Conservation (phyloP, 2,888 invertebrate species). For the Nomada flava region DNA sequence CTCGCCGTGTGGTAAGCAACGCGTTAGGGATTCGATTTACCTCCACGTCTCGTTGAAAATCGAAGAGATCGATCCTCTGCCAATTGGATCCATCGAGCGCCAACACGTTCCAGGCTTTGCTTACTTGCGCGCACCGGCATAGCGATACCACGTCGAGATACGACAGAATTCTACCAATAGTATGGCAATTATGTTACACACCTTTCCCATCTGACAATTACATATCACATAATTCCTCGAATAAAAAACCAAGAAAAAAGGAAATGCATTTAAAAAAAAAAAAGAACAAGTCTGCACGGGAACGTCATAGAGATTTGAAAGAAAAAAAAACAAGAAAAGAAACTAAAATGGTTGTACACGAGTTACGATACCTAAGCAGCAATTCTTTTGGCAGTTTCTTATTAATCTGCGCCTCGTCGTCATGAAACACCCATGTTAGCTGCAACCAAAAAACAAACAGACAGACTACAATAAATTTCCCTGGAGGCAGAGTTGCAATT, state of each 20-base stretch:
- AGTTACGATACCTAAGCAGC: conserved; percentile 88
- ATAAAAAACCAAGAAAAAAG: not conserved
- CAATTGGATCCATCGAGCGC: conserved; percentile 99
- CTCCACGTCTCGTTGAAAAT: conserved; percentile 99
- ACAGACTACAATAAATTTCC: conserved; percentile 15
- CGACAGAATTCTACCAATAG: conserved; percentile 91
- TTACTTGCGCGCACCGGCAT: conserved; percentile 97
- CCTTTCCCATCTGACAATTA: not conserved
- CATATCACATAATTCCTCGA: not conserved
- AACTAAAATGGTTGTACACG: not conserved
- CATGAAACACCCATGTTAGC: conserved; percentile 90
- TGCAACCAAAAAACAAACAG: conserved; percentile 83
- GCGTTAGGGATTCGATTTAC: conserved; percentile 85
- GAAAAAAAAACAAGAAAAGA: conserved; percentile 2
- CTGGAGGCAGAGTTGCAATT: not conserved
- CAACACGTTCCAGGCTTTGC: conserved; percentile 97
- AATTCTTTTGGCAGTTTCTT: conserved; percentile 98
- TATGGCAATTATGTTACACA: conserved; percentile 47
- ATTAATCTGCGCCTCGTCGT: conserved; percentile 95
- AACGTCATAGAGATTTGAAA: not conserved
- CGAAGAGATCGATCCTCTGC: conserved; percentile 99
- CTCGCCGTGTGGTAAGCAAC: conserved; percentile 11
- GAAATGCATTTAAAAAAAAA: not conserved
- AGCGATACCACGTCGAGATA: conserved; percentile 98
- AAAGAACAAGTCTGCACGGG: not conserved